A percentile compares a stretch with the other conserved stretches of the same genome.
Conservation (phyloP, 2,113 vertebrate genomes). For the Gadus chalcogrammus region DNA sequence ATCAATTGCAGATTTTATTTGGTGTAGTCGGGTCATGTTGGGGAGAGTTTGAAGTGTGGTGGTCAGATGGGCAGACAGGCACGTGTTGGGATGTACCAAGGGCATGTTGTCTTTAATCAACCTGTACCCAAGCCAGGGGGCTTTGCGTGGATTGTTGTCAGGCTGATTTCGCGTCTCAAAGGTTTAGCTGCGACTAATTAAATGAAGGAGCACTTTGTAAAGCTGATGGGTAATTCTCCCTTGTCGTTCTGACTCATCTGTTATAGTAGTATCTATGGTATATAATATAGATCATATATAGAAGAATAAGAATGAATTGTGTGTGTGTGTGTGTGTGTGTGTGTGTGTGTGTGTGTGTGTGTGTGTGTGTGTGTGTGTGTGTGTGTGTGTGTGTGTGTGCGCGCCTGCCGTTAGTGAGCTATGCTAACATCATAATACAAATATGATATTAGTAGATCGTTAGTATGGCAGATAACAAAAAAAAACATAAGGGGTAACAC, state of each 20-base stretch:
- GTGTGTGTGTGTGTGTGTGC: background rate
- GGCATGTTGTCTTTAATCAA: slow-evolving; percentile 36
- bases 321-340: background rate
- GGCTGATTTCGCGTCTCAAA: slow-evolving; percentile 52
- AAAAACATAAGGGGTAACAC: no score
- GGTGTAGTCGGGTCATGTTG: background rate
- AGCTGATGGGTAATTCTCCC: no score
- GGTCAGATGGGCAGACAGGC: slow-evolving; percentile 9
- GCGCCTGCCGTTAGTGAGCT: background rate
- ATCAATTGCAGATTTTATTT: no score
- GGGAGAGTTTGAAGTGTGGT: background rate
- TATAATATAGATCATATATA: no score
- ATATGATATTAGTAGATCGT: no score
- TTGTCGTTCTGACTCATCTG: no score
- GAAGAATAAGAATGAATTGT: no score
- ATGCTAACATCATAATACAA: background rate
- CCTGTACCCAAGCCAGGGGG: background rate
- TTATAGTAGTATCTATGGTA: no score
- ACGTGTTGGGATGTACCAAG: slow-evolving; percentile 21
- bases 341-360: background rate
- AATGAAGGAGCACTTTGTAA: slow-evolving; percentile 39
- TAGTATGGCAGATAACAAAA: no score
- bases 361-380: no score
- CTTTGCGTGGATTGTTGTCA: slow-evolving; percentile 51
- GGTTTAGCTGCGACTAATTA: slow-evolving; percentile 67